Base-by-base conservation (phyloP, 2,113 vertebrate species). In the Xenus cinereus region DNA sequence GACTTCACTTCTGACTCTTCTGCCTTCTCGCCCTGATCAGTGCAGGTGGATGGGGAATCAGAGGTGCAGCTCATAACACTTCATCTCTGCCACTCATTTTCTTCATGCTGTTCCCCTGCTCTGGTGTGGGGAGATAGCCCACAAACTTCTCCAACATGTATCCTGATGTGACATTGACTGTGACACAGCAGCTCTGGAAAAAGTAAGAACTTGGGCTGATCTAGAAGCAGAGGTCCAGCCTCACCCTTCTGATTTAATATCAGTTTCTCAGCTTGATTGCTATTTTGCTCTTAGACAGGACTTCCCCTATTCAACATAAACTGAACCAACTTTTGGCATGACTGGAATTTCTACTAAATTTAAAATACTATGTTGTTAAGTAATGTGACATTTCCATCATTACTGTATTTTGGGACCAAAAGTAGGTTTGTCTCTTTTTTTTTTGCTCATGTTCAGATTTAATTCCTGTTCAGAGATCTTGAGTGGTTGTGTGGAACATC, bases 61-160 rank as follows among this genome's bases (percentile, higher is more conserved):
- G 10, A 5, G 5, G 35, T 50, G 8, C 19, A 7, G 26, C 22
- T 35, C 9, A 7, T 51, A 59, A 32, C 17, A 43, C 15, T 50
- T 57, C 16, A 37, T 23, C 17, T 33, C 14, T 66, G 17, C 4
- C 0, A 1, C 35, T 57, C 17, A 26, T 81, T 41, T 32, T 72
- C 14, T 10, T 66, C 35, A 57, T 1, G 1, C 21, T 59, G 10
- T 32, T 80, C 26, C 35, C 17, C 16, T 41, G 21, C 32, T 45
- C 22, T 27, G 27, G 21, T 3, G 0, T 18, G 11, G 14, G 7
- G 26, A 50, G 6, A 35, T 1, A 35, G 39, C n/a, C 30, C 48
- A n/a, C n/a, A 18, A 63, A 32, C 17, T 63, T 54, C 26, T 77
- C 14, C n/a, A 35, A 4, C 1, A 0, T 16, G 21, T 2, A 10